A percentile compares a stretch with the other conserved stretches of the same genome.
Conservation (phyloP, 2,113 vertebrate genomes). For the Taurulus bubalis region DNA sequence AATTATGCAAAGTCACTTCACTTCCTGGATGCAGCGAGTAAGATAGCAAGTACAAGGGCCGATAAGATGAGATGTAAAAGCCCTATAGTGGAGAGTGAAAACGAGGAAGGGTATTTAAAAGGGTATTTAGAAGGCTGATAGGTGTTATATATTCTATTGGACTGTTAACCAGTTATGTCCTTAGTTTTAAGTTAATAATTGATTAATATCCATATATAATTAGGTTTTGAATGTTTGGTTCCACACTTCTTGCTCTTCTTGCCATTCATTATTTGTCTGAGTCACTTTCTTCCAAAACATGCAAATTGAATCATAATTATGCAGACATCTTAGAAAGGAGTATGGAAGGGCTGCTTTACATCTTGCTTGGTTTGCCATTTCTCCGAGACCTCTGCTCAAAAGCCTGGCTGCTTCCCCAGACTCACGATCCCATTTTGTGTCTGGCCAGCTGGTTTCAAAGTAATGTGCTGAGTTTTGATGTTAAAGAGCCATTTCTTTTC, state of each 20-base stretch:
- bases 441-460: constrained; percentile 71
- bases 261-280: constrained; percentile 12
- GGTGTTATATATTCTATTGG: constrained; percentile 31
- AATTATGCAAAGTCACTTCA: constrained; percentile 47
- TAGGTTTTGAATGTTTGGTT: constrained; percentile 8
- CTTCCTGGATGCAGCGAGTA: constrained; percentile 18
- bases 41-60: constrained; percentile 23
- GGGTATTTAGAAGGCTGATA: constrained; percentile 13
- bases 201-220: constrained; percentile 15
- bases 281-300: constrained; percentile 40
- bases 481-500: constrained; percentile 68
- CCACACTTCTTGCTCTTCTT: not conserved
- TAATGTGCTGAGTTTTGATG: constrained; percentile 71
- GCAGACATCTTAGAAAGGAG: constrained; percentile 43
- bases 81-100: not conserved
- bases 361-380: constrained; percentile 36
- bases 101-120: constrained; percentile 23
- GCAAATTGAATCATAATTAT: constrained; percentile 43
- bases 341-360: constrained; percentile 15
- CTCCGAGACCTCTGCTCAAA: constrained; percentile 30
- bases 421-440: constrained; percentile 53
- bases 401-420: constrained; percentile 51
- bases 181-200: constrained; percentile 21
- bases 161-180: constrained; percentile 30
- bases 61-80: constrained; percentile 16